Percentiles rank a stretch among this genome's conserved stretches.
These are phyloP conservation scores for Macrobrachium nipponense DNA, from an alignment of 1,140 invertebrate genomes.

Conservation along the genomic window DNA sequence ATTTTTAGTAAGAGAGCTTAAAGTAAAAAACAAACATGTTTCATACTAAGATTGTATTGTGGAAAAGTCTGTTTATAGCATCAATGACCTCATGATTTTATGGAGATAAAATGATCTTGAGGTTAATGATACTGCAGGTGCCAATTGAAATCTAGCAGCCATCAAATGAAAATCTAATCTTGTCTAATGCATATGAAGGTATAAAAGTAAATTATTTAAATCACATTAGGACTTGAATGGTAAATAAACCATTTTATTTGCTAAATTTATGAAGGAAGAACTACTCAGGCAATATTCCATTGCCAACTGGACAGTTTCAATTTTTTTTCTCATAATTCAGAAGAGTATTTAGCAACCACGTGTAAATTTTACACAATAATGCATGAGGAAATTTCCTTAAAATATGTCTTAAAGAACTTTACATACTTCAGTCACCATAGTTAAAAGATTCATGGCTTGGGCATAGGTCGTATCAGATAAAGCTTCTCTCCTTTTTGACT, in stretches of 20 bases:
- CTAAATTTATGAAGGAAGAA: slow-evolving; percentile 34
- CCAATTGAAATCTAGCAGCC: too few species aligned
- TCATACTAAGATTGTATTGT: too few species aligned
- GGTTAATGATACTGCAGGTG: too few species aligned
- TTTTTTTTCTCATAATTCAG: too few species aligned
- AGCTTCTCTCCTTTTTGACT: slow-evolving; percentile 95
- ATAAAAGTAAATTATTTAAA: slow-evolving; percentile 41
- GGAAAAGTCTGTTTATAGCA: too few species aligned
- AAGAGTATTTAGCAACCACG: slow-evolving; percentile 8
- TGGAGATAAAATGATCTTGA: too few species aligned
- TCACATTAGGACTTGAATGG: slow-evolving; percentile 33
- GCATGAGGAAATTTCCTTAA: slow-evolving; percentile 12
- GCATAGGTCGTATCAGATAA: slow-evolving; percentile 88
- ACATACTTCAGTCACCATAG: too few species aligned
- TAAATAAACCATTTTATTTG: slow-evolving; percentile 29
- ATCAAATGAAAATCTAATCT: too few species aligned
- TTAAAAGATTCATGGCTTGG: slow-evolving; percentile 64
- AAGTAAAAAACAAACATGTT: too few species aligned
- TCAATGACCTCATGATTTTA: too few species aligned
- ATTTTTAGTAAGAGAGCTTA: too few species aligned
- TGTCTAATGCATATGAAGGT: slow-evolving; percentile 34
- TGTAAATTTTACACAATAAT: not conserved
- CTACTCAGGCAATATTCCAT: slow-evolving; percentile 29
- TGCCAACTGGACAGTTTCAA: slow-evolving; percentile 37
- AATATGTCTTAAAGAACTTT: too few species aligned